Conservation (phyloP, 2,888 invertebrate species). For the Balanococcus diminutus region DNA sequence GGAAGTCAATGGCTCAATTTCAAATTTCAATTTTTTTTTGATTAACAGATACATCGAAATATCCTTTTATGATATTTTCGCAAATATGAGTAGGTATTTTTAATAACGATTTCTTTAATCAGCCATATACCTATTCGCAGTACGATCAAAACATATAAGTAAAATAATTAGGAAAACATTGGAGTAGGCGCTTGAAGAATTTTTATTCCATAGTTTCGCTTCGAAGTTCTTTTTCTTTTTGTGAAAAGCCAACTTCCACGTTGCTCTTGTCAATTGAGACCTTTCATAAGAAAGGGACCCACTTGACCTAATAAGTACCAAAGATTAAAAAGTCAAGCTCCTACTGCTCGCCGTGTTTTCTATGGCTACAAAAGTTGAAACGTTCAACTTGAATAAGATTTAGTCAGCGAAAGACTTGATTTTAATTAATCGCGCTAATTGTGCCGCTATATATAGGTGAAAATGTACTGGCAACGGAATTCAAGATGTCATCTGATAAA, state of each 20-base stretch:
- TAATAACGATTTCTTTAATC: neutral
- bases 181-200: neutral
- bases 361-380: neutral
- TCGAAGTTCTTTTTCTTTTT: neutral
- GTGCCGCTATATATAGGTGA: neutral
- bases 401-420: neutral
- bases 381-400: constrained; percentile 10
- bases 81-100: neutral
- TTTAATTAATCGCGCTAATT: constrained; percentile 25
- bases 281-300: neutral
- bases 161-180: neutral
- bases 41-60: too few relatives aligned
- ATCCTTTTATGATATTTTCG: too few relatives aligned
- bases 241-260: neutral
- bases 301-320: constrained; percentile 20
- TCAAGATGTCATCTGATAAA: neutral
- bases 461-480: neutral
- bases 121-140: neutral
- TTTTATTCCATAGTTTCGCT: neutral
- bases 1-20: too few relatives aligned
- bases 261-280: neutral
- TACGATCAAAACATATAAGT: neutral
- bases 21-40: too few relatives aligned
- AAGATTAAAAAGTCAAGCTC: neutral
- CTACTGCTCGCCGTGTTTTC: neutral